Conservation (phyloP, 2,888 invertebrate species). For the Aphelenchoides bicaudatus region DNA sequence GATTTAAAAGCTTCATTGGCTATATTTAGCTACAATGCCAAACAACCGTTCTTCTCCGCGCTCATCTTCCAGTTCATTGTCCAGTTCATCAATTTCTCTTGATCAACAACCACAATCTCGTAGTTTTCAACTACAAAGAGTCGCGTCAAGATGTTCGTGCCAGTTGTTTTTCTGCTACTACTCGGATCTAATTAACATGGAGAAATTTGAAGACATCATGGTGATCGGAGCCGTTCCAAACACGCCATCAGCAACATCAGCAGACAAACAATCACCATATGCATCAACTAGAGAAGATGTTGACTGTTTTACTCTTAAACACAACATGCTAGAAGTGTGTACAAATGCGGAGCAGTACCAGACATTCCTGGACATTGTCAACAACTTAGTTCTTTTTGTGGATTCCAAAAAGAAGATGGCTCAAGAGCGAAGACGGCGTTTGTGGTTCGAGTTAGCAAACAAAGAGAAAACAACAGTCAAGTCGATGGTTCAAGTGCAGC, state of each 20-base stretch:
- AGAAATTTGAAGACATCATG: constrained; percentile 63
- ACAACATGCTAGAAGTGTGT: constrained; percentile 88
- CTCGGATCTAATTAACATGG: constrained; percentile 73
- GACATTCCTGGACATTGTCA: constrained; percentile 93
- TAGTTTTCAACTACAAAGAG: constrained; percentile 78
- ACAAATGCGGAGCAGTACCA: constrained; percentile 46
- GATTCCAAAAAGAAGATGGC: constrained; percentile 80
- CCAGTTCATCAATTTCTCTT: no score
- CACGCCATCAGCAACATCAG: no score
- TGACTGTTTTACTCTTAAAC: constrained; percentile 94
- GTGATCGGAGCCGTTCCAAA: no score
- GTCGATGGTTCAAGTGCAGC: constrained; percentile 31
- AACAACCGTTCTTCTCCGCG: not conserved
- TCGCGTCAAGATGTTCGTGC: constrained; percentile 93
- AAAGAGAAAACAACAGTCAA: constrained; percentile 85
- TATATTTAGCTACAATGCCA: not conserved
- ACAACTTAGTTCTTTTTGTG: constrained; percentile 90
- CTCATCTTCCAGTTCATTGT: not conserved
- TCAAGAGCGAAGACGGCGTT: constrained; percentile 76
- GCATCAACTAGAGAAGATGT: constrained; percentile 70
- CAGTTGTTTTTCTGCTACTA: constrained; percentile 77
- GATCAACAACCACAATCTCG: no score
- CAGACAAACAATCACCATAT: constrained; percentile 19
- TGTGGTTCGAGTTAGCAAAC: constrained; percentile 88
- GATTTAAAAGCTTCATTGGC: not conserved